Evolutionary conservation across 92 coral and sea anemone genomes (phyloP).

Genomic region (Zoanthus sansibaricus): DNA sequence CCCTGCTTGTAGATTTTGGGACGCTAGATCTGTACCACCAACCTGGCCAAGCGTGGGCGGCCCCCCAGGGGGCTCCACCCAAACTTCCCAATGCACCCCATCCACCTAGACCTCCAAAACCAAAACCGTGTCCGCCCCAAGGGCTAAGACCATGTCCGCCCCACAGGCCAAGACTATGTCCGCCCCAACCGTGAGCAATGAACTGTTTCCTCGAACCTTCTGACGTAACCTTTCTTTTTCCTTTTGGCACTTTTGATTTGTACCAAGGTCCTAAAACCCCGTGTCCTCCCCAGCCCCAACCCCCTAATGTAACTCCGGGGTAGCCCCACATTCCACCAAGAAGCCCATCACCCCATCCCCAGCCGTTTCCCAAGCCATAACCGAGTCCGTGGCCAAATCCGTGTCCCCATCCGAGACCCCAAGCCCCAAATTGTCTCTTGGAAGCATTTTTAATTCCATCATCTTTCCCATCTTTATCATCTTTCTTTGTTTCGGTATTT

Average conservation of each 20-base stretch:
- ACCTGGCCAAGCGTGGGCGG: conserved; percentile 88
- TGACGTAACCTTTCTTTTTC: background rate
- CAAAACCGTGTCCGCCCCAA: conserved; percentile 61
- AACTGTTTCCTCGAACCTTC: conserved; percentile 70
- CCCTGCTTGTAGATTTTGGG: conserved; percentile 36
- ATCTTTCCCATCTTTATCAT: conserved; percentile 16
- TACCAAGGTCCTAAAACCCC: conserved; percentile 53
- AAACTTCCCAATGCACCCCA: conserved; percentile 53
- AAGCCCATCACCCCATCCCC: conserved; percentile 63
- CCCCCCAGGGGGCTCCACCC: conserved; percentile 72
- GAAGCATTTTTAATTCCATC: conserved; percentile 45
- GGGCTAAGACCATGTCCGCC: conserved; percentile 59
- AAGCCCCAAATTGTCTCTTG: conserved; percentile 52
- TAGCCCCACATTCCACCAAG: conserved; percentile 55
- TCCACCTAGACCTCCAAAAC: conserved; percentile 66
- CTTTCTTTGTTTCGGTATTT: conserved; percentile 43
- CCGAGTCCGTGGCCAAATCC: conserved; percentile 74
- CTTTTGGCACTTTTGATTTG: conserved; percentile 59
- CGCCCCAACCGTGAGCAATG: conserved; percentile 43
- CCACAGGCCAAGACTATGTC: conserved; percentile 47
- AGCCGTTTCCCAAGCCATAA: conserved; percentile 47
- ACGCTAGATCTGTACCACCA: conserved; percentile 81
- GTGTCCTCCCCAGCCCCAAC: conserved; percentile 65
- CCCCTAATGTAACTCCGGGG: conserved; percentile 28
- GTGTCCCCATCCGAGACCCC: conserved; percentile 68